Evolutionary conservation across 2,888 invertebrate genomes (phyloP).

Genomic region (Caenorhabditis imperialis): DNA sequence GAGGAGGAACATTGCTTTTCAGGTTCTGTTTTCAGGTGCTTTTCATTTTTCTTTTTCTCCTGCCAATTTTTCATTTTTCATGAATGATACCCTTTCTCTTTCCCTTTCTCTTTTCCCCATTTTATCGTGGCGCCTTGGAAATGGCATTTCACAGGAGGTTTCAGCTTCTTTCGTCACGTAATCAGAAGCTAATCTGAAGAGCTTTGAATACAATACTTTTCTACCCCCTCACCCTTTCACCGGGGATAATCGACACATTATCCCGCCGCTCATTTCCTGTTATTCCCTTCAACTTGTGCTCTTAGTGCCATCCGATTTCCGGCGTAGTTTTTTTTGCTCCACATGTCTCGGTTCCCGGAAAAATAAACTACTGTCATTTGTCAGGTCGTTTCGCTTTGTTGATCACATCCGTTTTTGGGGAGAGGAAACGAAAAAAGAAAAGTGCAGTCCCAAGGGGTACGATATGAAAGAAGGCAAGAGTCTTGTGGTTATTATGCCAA

Average conservation of each 20-base stretch:
- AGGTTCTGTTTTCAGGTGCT: too few relatives aligned
- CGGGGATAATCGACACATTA: slow-evolving; percentile 12
- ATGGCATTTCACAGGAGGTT: too few relatives aligned
- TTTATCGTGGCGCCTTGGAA: too few relatives aligned
- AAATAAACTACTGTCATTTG: slow-evolving; percentile 39
- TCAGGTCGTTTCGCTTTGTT: slow-evolving; percentile 25
- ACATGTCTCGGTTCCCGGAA: slow-evolving; percentile 3
- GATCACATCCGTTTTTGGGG: slow-evolving; percentile 30
- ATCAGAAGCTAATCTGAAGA: not conserved
- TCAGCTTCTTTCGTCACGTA: not conserved
- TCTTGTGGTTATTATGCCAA: slow-evolving; percentile 29
- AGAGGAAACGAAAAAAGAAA: slow-evolving; percentile 9
- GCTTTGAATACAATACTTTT: slow-evolving; percentile 19
- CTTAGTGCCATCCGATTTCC: slow-evolving; percentile 29
- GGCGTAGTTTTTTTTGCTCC: slow-evolving; percentile 12
- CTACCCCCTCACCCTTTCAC: not conserved
- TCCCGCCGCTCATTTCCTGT: slow-evolving; percentile 28
- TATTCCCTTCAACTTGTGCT: slow-evolving; percentile 6
- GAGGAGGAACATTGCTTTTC: too few relatives aligned
- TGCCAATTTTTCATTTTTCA: too few relatives aligned
- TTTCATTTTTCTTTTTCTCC: too few relatives aligned
- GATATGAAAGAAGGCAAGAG: slow-evolving; percentile 23
- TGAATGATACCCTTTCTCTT: too few relatives aligned
- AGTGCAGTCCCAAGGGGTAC: slow-evolving; percentile 48
- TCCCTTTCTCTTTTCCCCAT: too few relatives aligned